Base-by-base conservation (phyloP, 2,113 vertebrate species). In the Hypomesus transpacificus region DNA sequence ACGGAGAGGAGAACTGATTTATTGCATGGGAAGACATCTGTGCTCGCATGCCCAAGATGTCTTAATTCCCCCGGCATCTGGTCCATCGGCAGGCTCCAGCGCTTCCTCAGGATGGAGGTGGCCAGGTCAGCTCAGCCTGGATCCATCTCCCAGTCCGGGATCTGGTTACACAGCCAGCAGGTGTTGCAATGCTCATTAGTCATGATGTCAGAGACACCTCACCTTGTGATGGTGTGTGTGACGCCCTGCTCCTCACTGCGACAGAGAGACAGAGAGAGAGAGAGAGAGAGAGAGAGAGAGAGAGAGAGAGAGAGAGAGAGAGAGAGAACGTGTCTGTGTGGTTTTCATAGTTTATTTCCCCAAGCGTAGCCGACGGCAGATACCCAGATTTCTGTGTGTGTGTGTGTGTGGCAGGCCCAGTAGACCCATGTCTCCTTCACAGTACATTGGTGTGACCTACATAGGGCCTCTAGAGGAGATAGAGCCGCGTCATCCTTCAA, bases 161-260 rank as follows among this genome's bases (percentile, higher is more conserved):
- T 31, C 39, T n/a, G 67, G 21, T 68, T 56, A 34, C 18, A 56
- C 26, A 56, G 24, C n/a, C 9, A 68, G 66, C 53, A 68, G 53
- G 67, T 68, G 67, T 57, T 31, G 63, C 39, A 18, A 20, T 22
- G 14, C 22, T 54, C 54, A 53, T 68, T n/a, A 68, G 53, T 34
- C 17, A 2, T 3, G 11, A 14, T 17, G 52, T 68, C 67, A 68
- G 20, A 54, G 22, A 26, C 14, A 21, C 63, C 54, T 20, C 14
- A 21, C 63, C 54, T 20, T 56, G 54, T 17, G 54, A 17, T 11
- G n/a, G 63, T 20, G 63, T 16, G 26, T 16, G 24, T 26, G 26
- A 46, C 14, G 34, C 31, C 50, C 31, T 20, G 4, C 20, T 34
- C 63, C 51, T 62, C 60, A 28, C 62, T 17, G 28, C 9, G 31